phyloP scores from a whole-genome alignment of 2,797 vertebrate genomes.

The Thamnophis elegans region DNA sequence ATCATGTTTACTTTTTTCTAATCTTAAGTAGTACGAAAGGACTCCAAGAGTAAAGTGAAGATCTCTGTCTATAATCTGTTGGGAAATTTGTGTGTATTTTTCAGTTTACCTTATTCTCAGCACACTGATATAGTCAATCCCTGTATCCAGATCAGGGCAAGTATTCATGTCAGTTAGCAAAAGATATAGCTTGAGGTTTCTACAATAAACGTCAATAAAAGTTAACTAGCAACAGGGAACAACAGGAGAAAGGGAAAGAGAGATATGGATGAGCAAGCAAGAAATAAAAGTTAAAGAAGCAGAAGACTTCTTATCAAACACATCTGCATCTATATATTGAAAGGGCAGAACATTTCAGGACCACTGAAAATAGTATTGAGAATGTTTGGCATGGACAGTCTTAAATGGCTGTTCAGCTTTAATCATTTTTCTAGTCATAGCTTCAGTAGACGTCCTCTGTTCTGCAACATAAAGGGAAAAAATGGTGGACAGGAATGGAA shows the following conservation, averaged over 20 bases:
- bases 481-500: background rate
- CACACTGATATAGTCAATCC: background rate
- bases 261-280: background rate
- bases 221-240: background rate
- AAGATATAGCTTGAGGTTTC: background rate
- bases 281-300: background rate
- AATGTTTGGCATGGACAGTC: background rate
- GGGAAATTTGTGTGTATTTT: background rate
- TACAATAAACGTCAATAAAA: background rate
- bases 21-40: background rate
- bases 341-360: background rate
- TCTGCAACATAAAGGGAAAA: background rate
- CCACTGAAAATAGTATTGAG: background rate
- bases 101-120: background rate
- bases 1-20: background rate
- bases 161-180: background rate
- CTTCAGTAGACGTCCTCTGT: background rate
- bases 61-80: background rate
- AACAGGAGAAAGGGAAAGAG: background rate
- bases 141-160: background rate
- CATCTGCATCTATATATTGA: background rate
- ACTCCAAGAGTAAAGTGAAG: background rate
- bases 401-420: background rate
- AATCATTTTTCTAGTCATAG: background rate
- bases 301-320: background rate